Evolutionary conservation across 2,113 vertebrate species (phyloP).

Genomic region (Catharus bicknelli): DNA sequence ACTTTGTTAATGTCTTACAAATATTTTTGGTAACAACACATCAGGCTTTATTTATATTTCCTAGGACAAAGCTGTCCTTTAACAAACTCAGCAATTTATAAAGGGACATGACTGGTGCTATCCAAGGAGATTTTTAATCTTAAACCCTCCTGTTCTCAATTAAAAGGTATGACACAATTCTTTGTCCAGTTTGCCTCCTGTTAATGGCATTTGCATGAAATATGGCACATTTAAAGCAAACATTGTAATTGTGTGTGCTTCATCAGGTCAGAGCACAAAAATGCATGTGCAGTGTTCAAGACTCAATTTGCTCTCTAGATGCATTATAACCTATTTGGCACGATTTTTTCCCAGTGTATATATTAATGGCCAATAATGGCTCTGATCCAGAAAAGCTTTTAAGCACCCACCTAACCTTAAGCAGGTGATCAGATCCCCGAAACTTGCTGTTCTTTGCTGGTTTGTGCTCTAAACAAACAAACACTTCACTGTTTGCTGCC

Average conservation of each 20-base stretch:
- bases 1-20: neutral
- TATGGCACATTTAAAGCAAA: constrained; percentile 12
- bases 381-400: constrained; percentile 36
- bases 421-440: neutral
- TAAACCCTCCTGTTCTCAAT: neutral
- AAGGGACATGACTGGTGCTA: neutral
- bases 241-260: neutral
- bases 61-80: neutral
- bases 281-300: neutral
- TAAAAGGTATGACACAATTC: constrained; percentile 3
- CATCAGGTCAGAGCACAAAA: constrained; percentile 6
- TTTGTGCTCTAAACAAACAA: neutral
- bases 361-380: neutral
- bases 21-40: constrained; percentile 8
- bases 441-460: neutral
- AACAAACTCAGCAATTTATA: neutral
- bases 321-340: neutral
- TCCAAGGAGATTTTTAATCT: neutral
- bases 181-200: neutral
- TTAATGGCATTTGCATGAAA: constrained; percentile 17
- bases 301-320: neutral
- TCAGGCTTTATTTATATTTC: neutral
- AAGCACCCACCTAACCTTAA: neutral
- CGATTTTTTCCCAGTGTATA: neutral
- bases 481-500: neutral